Evolutionary conservation across 2,888 invertebrate species (phyloP).

Genomic region (Epinotia brunnichana): DNA sequence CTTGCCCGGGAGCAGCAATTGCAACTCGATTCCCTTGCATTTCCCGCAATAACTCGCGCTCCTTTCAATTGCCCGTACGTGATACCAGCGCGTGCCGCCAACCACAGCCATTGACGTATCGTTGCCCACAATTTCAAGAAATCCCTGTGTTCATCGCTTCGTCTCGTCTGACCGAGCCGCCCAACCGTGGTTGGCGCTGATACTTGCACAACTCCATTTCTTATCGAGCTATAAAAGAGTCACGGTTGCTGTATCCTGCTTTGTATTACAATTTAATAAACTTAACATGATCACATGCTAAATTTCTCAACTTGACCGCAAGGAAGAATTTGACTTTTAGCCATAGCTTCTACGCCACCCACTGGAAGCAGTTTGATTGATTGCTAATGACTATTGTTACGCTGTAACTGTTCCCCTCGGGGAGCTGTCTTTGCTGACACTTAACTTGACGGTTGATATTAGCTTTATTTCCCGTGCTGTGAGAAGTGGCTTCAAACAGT

Average conservation of each 20-base stretch:
- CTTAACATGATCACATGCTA: conserved; percentile 44
- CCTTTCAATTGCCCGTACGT: conserved; percentile 78
- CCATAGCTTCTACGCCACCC: conserved; percentile 63
- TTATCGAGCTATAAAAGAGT: conserved; percentile 52
- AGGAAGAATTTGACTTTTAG: conserved; percentile 66
- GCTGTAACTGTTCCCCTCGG: conserved; percentile 68
- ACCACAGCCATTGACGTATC: conserved; percentile 66
- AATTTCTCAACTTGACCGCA: conserved; percentile 62
- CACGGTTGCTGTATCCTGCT: conserved; percentile 50
- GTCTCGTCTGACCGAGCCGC: conserved; percentile 49
- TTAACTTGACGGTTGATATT: conserved; percentile 67
- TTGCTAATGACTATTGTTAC: conserved; percentile 79
- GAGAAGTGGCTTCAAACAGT: conserved; percentile 28
- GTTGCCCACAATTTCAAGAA: conserved; percentile 70
- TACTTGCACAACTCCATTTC: conserved; percentile 51
- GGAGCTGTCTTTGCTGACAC: conserved; percentile 61
- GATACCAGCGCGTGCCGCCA: conserved; percentile 74
- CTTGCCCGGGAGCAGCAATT: conserved; percentile 74
- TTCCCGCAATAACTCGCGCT: conserved; percentile 75
- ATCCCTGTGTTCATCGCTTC: conserved; percentile 69
- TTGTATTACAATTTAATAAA: conserved; percentile 41
- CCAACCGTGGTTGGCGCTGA: conserved; percentile 53
- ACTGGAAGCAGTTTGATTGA: conserved; percentile 72
- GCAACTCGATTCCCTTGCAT: conserved; percentile 69
- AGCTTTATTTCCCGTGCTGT: conserved; percentile 61